A percentile compares a stretch with the other conserved stretches of the same genome.
Evolutionary conservation across 2,888 invertebrate genomes (phyloP).

Genomic region (Blastobasis adustella): DNA sequence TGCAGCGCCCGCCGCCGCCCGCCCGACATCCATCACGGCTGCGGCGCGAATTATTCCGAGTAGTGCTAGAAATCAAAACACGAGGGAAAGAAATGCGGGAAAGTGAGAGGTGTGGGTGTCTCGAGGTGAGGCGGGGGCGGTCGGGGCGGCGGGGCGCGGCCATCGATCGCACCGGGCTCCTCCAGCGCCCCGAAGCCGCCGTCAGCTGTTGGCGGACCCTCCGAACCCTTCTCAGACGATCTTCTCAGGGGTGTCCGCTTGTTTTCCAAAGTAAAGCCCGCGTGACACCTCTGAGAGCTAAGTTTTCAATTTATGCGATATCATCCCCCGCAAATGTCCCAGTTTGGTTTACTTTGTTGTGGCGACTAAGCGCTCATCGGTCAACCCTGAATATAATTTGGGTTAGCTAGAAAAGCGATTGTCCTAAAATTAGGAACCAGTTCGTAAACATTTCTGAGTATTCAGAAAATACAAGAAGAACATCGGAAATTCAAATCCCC

Average conservation of each 20-base stretch:
- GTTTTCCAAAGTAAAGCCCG: slow-evolving; percentile 12
- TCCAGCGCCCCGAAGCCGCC: slow-evolving; percentile 39
- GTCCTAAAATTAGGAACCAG: too few relatives aligned
- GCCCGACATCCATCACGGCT: slow-evolving; percentile 22
- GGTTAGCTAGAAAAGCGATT: too few relatives aligned
- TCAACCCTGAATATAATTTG: too few relatives aligned
- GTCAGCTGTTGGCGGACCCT: slow-evolving; percentile 5
- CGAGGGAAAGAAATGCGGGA: slow-evolving; percentile 60
- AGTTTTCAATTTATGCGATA: slow-evolving; percentile 13
- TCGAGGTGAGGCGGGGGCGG: slow-evolving; percentile 43
- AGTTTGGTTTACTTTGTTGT: too few relatives aligned
- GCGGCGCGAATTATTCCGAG: slow-evolving; percentile 20
- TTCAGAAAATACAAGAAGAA: too few relatives aligned
- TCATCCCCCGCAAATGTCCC: neutral
- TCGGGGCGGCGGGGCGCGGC: slow-evolving; percentile 49
- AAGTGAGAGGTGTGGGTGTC: slow-evolving; percentile 50
- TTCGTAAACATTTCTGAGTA: too few relatives aligned
- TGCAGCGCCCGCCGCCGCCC: slow-evolving; percentile 16
- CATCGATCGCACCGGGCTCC: slow-evolving; percentile 54
- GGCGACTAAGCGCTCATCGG: too few relatives aligned
- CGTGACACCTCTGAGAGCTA: slow-evolving; percentile 12
- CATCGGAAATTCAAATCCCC: neutral
- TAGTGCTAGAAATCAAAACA: slow-evolving; percentile 32
- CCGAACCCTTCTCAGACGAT: slow-evolving; percentile 9
- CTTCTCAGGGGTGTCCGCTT: slow-evolving; percentile 12